Evolutionary conservation across 2,113 vertebrate species (phyloP).

Genomic region (Cinclus mexicanus): DNA sequence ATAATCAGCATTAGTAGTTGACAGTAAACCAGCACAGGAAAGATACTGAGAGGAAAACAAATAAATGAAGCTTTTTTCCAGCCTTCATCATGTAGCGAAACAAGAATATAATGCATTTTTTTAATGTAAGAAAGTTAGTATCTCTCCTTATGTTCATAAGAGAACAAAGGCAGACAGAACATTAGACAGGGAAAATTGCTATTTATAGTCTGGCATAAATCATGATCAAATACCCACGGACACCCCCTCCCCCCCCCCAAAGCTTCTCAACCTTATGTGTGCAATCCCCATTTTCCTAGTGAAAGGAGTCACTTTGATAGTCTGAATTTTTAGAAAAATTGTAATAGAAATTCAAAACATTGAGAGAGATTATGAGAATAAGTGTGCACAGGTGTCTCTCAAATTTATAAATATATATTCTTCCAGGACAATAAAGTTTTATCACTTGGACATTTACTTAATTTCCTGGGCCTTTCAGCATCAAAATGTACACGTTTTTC

Average conservation of each 20-base stretch:
- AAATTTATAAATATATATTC: neutral
- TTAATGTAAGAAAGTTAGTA: neutral
- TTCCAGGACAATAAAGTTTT: neutral
- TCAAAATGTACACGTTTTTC: neutral
- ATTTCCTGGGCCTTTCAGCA: neutral
- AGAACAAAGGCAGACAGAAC: neutral
- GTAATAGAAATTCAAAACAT: neutral
- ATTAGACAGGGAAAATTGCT: neutral
- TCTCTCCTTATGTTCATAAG: neutral
- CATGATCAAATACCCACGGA: accelerated
- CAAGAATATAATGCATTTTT: neutral
- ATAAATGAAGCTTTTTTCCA: neutral
- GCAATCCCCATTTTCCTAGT: neutral
- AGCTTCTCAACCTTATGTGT: neutral
- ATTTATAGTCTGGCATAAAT: neutral
- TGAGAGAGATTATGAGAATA: neutral
- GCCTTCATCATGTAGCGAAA: neutral
- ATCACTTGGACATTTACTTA: neutral
- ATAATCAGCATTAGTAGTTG: neutral
- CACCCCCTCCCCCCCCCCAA: no score
- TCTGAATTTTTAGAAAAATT: neutral
- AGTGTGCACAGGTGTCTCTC: no score
- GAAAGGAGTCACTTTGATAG: neutral
- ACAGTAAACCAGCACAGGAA: neutral
- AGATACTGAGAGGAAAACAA: neutral